phyloP scores from a whole-genome alignment of 2,888 invertebrate species.

The Hipparchia semele region DNA sequence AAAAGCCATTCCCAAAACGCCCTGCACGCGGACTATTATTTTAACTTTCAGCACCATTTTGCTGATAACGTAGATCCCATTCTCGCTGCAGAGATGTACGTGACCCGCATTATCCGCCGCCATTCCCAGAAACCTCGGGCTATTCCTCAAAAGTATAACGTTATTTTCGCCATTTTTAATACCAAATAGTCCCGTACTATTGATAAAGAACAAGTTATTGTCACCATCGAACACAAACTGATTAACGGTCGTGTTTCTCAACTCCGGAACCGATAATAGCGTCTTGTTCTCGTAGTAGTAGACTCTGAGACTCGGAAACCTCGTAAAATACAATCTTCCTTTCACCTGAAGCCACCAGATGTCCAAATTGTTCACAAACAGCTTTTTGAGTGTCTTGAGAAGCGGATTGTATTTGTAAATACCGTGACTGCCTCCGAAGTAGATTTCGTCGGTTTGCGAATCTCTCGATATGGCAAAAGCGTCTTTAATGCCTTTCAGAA shows the following conservation, averaged over 20 bases:
- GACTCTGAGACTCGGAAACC: constrained; percentile 64
- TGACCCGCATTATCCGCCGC: constrained; percentile 59
- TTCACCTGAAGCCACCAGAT: constrained; percentile 71
- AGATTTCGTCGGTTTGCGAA: constrained; percentile 52
- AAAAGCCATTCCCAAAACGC: constrained; percentile 65
- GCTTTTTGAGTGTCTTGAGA: constrained; percentile 51
- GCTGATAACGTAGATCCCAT: constrained; percentile 63
- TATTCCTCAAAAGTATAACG: constrained; percentile 53
- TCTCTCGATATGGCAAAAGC: constrained; percentile 67
- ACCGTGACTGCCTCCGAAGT: constrained; percentile 70
- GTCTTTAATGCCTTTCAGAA: constrained; percentile 68
- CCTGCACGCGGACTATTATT: constrained; percentile 56
- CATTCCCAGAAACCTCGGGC: constrained; percentile 60
- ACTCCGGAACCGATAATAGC: constrained; percentile 48
- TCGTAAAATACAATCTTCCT: constrained; percentile 61
- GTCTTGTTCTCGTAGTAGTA: constrained; percentile 59
- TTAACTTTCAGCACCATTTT: constrained; percentile 60
- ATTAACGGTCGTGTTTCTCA: constrained; percentile 55
- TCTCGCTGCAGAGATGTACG: constrained; percentile 65
- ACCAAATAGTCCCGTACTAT: constrained; percentile 63
- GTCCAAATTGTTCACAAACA: constrained; percentile 60
- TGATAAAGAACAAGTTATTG: constrained; percentile 64
- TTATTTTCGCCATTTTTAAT: constrained; percentile 47
- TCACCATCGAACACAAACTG: constrained; percentile 66
- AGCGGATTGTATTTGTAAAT: constrained; percentile 62